phyloP scores from a whole-genome alignment of 2,888 invertebrate species.

The Unio delphinus region DNA sequence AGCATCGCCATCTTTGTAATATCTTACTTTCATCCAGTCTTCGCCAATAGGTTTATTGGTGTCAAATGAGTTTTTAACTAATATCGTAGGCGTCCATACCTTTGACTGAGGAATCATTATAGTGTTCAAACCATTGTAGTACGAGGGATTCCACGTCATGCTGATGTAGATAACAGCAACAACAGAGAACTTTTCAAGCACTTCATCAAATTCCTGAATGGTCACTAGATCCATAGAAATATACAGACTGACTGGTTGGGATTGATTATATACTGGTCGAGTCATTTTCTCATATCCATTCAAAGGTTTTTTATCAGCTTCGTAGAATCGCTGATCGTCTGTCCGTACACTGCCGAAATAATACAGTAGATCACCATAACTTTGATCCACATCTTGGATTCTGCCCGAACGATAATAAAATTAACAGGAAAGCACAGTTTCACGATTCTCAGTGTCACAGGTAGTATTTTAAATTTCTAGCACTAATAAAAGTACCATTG shows the following conservation, averaged over 20 bases:
- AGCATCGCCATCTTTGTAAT: constrained; percentile 9
- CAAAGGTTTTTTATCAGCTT: constrained; percentile 6
- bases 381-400: no score
- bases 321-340: constrained; percentile 8
- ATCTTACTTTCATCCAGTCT: constrained; percentile 12
- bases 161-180: constrained; percentile 16
- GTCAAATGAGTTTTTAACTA: neutral
- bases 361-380: no score
- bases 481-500: no score
- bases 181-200: constrained; percentile 7
- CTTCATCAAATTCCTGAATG: constrained; percentile 35
- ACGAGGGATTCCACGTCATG: constrained; percentile 21
- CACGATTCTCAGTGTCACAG: no score
- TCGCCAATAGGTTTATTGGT: constrained; percentile 16
- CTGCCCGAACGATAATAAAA: no score
- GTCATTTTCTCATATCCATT: constrained; percentile 11
- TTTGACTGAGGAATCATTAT: constrained; percentile 5
- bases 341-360: neutral
- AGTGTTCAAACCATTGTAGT: constrained; percentile 10
- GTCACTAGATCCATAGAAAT: constrained; percentile 18
- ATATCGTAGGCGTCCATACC: constrained; percentile 28
- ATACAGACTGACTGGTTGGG: constrained; percentile 17
- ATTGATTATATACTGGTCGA: constrained; percentile 11
- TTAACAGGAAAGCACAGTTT: no score
- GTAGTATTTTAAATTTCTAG: no score